These are phyloP conservation scores for Sebastes minor DNA, from an alignment of 2,797 vertebrate genomes.

Conservation along the genomic window DNA sequence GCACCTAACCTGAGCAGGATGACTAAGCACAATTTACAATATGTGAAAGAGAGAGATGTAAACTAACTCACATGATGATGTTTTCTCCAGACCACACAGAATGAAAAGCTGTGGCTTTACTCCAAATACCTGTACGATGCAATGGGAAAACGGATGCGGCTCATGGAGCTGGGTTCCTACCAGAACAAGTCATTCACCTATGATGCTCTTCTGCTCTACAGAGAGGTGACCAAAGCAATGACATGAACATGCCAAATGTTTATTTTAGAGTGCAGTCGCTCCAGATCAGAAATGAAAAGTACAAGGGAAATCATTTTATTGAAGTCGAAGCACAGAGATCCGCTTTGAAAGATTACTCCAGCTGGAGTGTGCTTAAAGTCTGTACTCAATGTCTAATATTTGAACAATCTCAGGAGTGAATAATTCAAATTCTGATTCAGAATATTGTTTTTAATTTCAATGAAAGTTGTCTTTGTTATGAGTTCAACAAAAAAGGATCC, in stretches of 20 bases:
- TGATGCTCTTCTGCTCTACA: slow-evolving; percentile 74
- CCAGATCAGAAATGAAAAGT: background rate
- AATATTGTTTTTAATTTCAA: background rate
- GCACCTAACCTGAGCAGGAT: background rate
- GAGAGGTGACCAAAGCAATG: slow-evolving; percentile 66
- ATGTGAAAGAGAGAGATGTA: background rate
- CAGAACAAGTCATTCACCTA: slow-evolving; percentile 50
- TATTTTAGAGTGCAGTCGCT: background rate
- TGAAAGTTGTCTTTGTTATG: too few species aligned
- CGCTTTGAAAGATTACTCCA: too few species aligned
- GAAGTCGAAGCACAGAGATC: background rate
- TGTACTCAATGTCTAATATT: background rate
- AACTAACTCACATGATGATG: background rate
- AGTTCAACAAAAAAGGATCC: background rate
- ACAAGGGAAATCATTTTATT: background rate
- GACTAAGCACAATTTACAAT: background rate
- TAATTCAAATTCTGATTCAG: background rate
- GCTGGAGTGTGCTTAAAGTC: background rate
- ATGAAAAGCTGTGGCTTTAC: slow-evolving; percentile 41
- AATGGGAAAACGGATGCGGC: slow-evolving; percentile 42
- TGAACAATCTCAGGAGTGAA: background rate
- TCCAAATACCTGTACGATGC: slow-evolving; percentile 73
- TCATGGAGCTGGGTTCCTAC: slow-evolving; percentile 48
- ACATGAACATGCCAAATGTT: background rate
- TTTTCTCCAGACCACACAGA: slow-evolving; percentile 64